phyloP scores from a whole-genome alignment of 92 coral and sea anemone genomes.

The Parazoanthus swiftii region DNA sequence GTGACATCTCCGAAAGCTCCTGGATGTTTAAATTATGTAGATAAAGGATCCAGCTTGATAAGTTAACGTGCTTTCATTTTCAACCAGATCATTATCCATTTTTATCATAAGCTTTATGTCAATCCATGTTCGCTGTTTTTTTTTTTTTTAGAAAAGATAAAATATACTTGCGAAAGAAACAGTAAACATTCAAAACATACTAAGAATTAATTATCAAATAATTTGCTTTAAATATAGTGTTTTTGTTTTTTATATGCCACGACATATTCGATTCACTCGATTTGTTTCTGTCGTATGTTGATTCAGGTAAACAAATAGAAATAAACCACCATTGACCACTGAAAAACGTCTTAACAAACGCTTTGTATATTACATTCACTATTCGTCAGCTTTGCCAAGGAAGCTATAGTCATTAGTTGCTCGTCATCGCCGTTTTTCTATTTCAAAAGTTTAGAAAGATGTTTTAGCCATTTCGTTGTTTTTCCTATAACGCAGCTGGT shows the following conservation, averaged over 20 bases:
- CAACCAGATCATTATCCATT: not conserved
- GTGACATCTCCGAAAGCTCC: not conserved
- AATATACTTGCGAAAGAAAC: too few species aligned
- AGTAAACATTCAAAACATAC: too few species aligned
- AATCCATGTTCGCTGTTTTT: not conserved
- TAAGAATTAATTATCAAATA: too few species aligned
- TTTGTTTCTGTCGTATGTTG: not conserved
- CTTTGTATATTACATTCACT: too few species aligned
- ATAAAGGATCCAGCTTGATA: not conserved
- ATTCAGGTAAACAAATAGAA: not conserved
- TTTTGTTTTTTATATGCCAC: too few species aligned
- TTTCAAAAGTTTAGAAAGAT: too few species aligned
- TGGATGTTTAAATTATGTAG: not conserved
- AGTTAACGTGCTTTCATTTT: not conserved
- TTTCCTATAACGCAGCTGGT: not conserved
- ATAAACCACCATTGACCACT: not conserved
- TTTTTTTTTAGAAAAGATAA: not conserved
- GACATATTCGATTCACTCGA: too few species aligned
- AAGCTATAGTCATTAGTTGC: not conserved
- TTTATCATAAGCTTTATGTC: not conserved
- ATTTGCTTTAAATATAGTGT: too few species aligned
- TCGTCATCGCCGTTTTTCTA: not conserved
- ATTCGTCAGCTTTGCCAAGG: not conserved
- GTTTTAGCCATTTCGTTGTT: not conserved
- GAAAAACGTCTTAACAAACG: not conserved